phyloP scores from a whole-genome alignment of 2,797 vertebrate species.

The Chrosomus eos region DNA sequence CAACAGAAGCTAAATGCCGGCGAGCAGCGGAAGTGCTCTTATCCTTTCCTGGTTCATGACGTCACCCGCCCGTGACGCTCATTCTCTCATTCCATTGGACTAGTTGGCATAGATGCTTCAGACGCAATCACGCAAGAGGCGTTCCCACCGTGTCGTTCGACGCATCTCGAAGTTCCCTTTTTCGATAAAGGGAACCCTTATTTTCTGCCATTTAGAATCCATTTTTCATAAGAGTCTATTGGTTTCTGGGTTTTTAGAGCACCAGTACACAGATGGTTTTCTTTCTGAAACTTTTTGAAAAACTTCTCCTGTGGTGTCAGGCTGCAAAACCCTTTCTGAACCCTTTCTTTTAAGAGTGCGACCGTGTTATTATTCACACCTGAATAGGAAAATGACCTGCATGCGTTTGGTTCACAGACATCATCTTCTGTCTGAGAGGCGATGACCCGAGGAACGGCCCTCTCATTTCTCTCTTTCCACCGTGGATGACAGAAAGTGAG shows the following conservation, averaged over 20 bases:
- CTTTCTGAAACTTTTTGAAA: not conserved
- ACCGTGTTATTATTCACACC: conserved; percentile 4
- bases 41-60: no score
- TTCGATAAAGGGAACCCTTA: no score
- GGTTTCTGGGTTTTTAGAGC: conserved; percentile 38
- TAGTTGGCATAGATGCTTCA: no score
- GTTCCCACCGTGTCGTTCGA: no score
- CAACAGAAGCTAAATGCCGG: no score
- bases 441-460: conserved; percentile 2
- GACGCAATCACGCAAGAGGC: no score
- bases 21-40: no score
- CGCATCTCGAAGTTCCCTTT: no score
- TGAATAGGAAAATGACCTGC: conserved; percentile 18
- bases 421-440: conserved; percentile 27
- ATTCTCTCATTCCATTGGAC: no score
- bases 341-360: not conserved
- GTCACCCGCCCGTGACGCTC: no score
- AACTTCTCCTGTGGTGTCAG: not conserved
- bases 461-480: conserved; percentile 26
- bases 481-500: conserved; percentile 43
- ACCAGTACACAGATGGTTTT: conserved; percentile 27
- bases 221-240: conserved; percentile 17
- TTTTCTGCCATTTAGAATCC: not conserved
- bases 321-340: not conserved
- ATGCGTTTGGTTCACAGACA: not conserved